These are phyloP conservation scores for Mastacembelus armatus DNA, from an alignment of 2,797 vertebrate species.

Conservation along the genomic window DNA sequence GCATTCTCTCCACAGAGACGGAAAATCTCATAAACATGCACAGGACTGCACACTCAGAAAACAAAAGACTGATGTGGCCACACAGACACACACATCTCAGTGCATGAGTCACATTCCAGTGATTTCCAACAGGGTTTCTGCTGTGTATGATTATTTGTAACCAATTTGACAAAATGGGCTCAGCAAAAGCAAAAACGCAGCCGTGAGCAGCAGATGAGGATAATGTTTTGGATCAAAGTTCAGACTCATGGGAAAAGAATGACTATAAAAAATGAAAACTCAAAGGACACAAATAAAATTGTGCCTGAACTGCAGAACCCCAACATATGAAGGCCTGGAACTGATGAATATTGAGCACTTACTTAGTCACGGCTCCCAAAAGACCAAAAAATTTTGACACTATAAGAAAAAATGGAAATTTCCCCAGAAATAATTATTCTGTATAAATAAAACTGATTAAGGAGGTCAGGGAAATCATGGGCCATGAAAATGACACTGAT, in stretches of 20 bases:
- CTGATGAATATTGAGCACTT: no score
- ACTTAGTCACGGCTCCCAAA: no score
- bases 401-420: no score
- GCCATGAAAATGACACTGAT: no score
- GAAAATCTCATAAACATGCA: conserved; percentile 8
- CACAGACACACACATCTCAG: neutral
- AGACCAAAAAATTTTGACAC: no score
- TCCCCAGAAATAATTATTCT: no score
- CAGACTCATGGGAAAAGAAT: neutral
- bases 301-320: no score
- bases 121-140: conserved; percentile 1
- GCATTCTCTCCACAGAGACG: conserved; percentile 24
- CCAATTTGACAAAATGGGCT: neutral
- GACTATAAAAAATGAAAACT: neutral
- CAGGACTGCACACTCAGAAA: neutral
- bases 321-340: no score
- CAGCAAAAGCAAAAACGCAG: neutral
- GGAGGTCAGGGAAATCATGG: no score
- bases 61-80: neutral
- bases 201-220: neutral
- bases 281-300: no score
- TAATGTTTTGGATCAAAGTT: neutral
- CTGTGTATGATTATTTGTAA: neutral
- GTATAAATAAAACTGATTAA: no score
- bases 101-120: neutral